phyloP scores from a whole-genome alignment of 1,140 invertebrate genomes.

The Psilanteris sp. region DNA sequence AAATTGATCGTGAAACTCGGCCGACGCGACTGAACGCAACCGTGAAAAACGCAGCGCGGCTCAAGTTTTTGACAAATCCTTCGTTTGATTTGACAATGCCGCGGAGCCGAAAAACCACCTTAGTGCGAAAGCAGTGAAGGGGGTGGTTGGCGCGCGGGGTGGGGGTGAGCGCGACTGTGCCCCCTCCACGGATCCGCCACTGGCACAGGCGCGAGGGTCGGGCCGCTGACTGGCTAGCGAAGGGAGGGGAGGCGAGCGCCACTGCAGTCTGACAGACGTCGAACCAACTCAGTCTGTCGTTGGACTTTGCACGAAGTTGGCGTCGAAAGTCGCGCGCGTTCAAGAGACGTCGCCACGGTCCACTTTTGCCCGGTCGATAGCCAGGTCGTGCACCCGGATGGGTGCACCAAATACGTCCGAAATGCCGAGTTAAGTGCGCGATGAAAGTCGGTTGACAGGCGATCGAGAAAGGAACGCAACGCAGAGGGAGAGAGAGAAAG shows the following conservation, averaged over 20 bases:
- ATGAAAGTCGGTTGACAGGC: conserved; percentile 10
- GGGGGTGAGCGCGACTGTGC: background rate
- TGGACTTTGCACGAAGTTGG: conserved; percentile 68
- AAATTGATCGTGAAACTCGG: no score
- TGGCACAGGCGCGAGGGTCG: conserved; percentile 38
- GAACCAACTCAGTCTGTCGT: conserved; percentile 75
- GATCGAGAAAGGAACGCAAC: background rate
- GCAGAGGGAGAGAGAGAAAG: background rate
- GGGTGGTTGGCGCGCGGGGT: background rate
- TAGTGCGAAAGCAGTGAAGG: background rate
- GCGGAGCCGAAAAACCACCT: conserved; percentile 2
- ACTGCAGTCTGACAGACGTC: conserved; percentile 76
- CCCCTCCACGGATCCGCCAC: conserved; percentile 4
- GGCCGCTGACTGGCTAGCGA: conserved; percentile 25
- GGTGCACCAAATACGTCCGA: conserved; percentile 7
- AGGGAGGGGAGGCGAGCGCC: conserved; percentile 67
- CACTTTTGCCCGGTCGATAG: conserved; percentile 15
- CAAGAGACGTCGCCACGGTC: conserved; percentile 6
- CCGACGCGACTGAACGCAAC: no score
- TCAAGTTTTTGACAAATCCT: background rate
- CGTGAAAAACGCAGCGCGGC: no score
- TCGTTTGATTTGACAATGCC: background rate
- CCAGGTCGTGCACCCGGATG: conserved; percentile 10
- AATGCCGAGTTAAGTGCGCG: conserved; percentile 5
- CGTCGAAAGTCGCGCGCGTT: conserved; percentile 7